phyloP scores from a whole-genome alignment of 2,888 invertebrate genomes.

The Netelia inedita region DNA sequence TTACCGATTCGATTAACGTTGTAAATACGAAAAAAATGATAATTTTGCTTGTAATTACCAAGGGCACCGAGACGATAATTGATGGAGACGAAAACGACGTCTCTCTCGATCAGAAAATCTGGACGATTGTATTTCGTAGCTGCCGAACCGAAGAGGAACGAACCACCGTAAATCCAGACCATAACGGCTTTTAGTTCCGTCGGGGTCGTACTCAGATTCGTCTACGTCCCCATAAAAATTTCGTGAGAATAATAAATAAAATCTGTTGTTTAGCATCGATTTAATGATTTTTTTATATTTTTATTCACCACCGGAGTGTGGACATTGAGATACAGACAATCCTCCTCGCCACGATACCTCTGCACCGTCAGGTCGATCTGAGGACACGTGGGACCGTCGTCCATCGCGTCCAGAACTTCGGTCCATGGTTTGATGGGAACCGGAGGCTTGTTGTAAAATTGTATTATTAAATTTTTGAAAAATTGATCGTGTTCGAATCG shows the following conservation, averaged over 20 bases:
- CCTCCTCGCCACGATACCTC: slow-evolving; percentile 72
- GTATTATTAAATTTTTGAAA: no score
- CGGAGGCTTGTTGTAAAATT: neutral
- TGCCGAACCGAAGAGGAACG: slow-evolving; percentile 51
- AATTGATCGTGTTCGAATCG: no score
- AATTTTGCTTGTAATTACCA: slow-evolving; percentile 63
- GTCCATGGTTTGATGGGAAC: slow-evolving; percentile 71
- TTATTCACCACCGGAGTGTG: slow-evolving; percentile 73
- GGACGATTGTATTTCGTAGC: slow-evolving; percentile 66
- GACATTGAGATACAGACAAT: slow-evolving; percentile 76
- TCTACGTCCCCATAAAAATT: no score
- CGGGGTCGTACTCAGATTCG: neutral
- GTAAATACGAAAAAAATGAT: neutral
- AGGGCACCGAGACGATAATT: slow-evolving; percentile 74
- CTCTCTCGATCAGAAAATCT: slow-evolving; percentile 74
- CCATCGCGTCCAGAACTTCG: slow-evolving; percentile 56
- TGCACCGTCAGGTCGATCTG: slow-evolving; percentile 57
- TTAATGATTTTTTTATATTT: neutral
- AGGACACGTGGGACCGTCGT: slow-evolving; percentile 68
- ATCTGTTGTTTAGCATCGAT: neutral
- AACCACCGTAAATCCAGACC: slow-evolving; percentile 75
- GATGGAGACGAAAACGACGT: slow-evolving; percentile 73
- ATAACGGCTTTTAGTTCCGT: slow-evolving; percentile 66
- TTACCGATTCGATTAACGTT: neutral
- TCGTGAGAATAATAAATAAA: neutral